Conservation (phyloP, 2,113 vertebrate species). For the Ammospiza caudacuta region DNA sequence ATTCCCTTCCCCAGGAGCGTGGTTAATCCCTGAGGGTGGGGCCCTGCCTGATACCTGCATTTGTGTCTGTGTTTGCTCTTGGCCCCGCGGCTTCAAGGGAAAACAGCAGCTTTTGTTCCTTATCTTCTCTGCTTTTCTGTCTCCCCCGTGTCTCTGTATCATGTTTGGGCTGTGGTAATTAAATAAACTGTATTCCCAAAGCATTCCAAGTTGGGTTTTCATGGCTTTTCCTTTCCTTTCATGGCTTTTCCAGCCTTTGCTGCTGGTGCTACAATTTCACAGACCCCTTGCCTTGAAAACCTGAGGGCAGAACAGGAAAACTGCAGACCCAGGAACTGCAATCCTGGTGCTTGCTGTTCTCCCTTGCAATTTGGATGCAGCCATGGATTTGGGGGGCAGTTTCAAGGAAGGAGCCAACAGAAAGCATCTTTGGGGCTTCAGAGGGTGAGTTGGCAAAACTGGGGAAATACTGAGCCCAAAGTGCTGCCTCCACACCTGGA, state of each 20-base stretch:
- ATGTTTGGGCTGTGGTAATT: neutral
- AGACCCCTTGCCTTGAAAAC: neutral
- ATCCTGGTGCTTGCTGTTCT: accelerated
- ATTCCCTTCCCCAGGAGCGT: neutral
- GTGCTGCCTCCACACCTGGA: neutral
- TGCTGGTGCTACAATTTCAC: neutral
- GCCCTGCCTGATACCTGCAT: accelerated
- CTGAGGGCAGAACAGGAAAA: neutral
- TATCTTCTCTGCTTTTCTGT: constrained; percentile 25
- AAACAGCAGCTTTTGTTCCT: constrained; percentile 45
- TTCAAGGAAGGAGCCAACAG: neutral
- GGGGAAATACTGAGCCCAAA: neutral
- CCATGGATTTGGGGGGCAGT: neutral
- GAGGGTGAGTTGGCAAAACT: neutral
- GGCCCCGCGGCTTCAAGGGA: accelerated
- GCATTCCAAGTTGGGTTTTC: neutral
- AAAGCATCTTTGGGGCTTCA: neutral
- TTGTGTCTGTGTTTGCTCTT: neutral
- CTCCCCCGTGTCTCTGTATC: neutral
- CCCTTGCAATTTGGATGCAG: neutral
- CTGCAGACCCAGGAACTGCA: accelerated
- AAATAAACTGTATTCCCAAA: neutral
- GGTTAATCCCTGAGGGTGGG: neutral
- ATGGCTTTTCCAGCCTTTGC: neutral
- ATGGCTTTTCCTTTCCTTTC: neutral